Evolutionary conservation across 2,888 invertebrate species (phyloP), one percentile per base, ranked within the genome.

Genomic region (Ochlodes sylvanus): DNA sequence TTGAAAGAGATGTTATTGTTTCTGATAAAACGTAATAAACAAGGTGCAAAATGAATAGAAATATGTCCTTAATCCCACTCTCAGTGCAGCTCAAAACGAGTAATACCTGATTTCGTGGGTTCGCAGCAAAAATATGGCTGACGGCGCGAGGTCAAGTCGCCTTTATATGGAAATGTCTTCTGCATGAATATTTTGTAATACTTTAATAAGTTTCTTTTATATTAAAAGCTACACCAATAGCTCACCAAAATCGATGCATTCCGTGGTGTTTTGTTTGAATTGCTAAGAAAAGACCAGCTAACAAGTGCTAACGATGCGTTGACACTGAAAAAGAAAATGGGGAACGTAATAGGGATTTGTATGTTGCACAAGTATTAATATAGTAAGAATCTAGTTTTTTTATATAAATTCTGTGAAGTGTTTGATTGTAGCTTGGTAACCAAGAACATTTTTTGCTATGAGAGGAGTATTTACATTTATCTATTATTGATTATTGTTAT

Each of bases 141-240:
- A 27, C 52, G 19, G 52, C 21, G 27, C 55, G 44, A 60, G 54
- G 55, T 34, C 61, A 50, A 38, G 27, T 68, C 57, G 27, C 57
- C 70, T 69, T 70, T 73, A 70, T 66, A 68, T 69, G 64, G 69
- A 70, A 72, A 73, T 73, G 69, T 69, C 66, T 27, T 57, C 21
- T 55, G 55, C 15, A 55, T 34, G 14, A 52, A 52, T 52, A 27
- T 52, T 52, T 21, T 52, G 52, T 14, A 27, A 52, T 52, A 27
- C 12, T 14, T 47, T 17, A 15, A 17, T 42, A 14, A 27, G 27
- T 42, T 12, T 4, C 12, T 14, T 42, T n/a, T 2, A 42, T 42
- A 42, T 42, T 42, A 42, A 42, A 42, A 12, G 42, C 27, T n/a
- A n/a, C n/a, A n/a, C n/a, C n/a, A 27, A 27, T 4, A 27, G n/a